Base-by-base conservation (phyloP, 2,113 vertebrate genomes). In the Ramphastos sulfuratus region DNA sequence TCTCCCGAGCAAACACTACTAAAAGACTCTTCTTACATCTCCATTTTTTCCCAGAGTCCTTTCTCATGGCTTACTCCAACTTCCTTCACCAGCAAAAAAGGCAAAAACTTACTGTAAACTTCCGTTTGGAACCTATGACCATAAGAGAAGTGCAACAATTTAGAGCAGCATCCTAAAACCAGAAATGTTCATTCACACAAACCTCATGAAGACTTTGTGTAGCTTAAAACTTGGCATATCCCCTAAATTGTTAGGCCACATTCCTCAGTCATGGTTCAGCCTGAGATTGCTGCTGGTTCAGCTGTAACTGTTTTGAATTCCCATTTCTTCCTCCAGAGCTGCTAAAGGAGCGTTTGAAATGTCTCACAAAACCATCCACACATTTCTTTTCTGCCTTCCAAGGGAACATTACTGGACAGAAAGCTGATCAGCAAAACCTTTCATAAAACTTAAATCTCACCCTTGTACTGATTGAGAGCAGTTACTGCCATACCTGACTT, bases 21-120 rank as follows among this genome's bases (percentile, higher is more conserved):
- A 27, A 89, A 80, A 28, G 11, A 79, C 91, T 87, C 77, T 71
- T 82, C 67, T 82, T 44, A 31, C 19, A 80, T 73, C 84, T 76
- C 79, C 64, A 37, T 55, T 90, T 88, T 64, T 82, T 60, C 48
- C 48, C 54, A 12, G 39, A 88, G 28, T 66, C 14, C 21, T 66
- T 50, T 84, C 73, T 94, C 85, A 77, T 88, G 56, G 77, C 89
- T 92, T 79, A 77, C 64, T 92, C 77, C 87, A 71, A 84, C 89
- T 87, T 90, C 90, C 70, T 85, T 71, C 54, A 82, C 44, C 63
- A 75, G 61, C 20, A 86, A 77, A 89, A 44, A 65, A 79, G 50
- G 19, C 15, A 80, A 76, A 92, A 76, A 6, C 6, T 50, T 76
- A 72, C 23, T 52, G 46, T 3, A 73, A n/a, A 33, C 48, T 74